Percentiles rank a stretch among this genome's conserved stretches.
phyloP scores from a whole-genome alignment of 2,888 invertebrate genomes.

The Mythimna albipuncta region DNA sequence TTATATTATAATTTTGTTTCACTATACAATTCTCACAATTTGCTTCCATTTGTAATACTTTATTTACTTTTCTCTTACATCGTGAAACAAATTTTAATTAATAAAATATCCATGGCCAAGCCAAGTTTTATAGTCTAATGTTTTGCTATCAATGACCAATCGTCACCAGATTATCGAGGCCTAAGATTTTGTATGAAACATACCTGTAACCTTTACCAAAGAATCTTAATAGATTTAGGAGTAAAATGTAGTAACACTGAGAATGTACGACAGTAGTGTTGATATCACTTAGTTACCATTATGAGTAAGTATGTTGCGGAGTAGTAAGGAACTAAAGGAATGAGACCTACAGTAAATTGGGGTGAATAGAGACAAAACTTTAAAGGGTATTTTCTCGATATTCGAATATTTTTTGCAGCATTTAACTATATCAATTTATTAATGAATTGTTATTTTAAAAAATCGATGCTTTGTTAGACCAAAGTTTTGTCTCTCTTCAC shows the following conservation, averaged over 20 bases:
- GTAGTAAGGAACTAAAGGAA: neutral
- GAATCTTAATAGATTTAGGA: constrained; percentile 66
- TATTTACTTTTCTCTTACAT: neutral
- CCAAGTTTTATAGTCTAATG: constrained; percentile 13
- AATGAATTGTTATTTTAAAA: too few relatives aligned
- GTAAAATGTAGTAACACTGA: constrained; percentile 38
- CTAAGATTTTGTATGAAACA: constrained; percentile 58
- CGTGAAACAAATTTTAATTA: neutral
- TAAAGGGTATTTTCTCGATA: too few relatives aligned
- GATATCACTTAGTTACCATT: constrained; percentile 50
- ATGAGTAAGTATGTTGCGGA: constrained; percentile 3
- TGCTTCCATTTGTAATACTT: neutral
- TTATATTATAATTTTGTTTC: neutral
- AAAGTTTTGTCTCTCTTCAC: too few relatives aligned
- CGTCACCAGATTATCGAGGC: constrained; percentile 37
- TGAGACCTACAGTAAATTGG: too few relatives aligned
- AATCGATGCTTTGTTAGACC: too few relatives aligned
- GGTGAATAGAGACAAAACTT: too few relatives aligned
- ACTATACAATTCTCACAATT: neutral
- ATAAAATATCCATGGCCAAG: constrained; percentile 14
- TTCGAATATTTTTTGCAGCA: too few relatives aligned
- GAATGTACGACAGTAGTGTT: constrained; percentile 39
- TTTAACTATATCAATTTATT: too few relatives aligned
- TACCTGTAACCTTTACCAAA: constrained; percentile 64
- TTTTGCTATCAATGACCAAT: constrained; percentile 6